Conservation (phyloP, 2,113 vertebrate genomes). For the Equus przewalskii region DNA sequence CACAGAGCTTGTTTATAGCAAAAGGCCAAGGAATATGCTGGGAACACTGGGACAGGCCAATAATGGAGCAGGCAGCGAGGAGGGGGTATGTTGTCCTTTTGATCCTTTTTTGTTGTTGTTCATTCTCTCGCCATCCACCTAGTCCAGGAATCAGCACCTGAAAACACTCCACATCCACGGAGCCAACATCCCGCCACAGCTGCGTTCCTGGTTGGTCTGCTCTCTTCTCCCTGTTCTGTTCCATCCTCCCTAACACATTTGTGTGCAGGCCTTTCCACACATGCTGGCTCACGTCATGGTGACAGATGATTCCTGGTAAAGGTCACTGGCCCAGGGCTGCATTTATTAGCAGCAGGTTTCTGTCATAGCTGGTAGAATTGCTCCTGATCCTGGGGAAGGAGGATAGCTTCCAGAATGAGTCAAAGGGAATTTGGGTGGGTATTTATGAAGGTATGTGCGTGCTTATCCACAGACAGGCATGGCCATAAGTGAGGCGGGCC, state of each 20-base stretch:
- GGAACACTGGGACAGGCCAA: neutral
- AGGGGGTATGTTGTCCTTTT: fast-evolving
- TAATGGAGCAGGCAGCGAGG: neutral
- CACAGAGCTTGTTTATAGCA: neutral
- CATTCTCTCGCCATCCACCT: neutral
- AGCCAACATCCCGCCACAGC: neutral
- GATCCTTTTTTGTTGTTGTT: neutral
- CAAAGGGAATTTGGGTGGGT: neutral
- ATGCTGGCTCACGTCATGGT: neutral
- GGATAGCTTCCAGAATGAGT: neutral
- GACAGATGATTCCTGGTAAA: conserved; percentile 55
- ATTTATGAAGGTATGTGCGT: neutral
- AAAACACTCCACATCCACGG: neutral
- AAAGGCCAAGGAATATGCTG: neutral
- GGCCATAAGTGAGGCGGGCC: too few relatives aligned
- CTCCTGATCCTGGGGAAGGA: conserved; percentile 43
- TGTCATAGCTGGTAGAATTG: conserved; percentile 24
- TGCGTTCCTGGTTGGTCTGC: fast-evolving
- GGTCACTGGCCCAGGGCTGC: conserved; percentile 25
- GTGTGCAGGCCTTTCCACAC: neutral
- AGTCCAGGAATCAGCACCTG: neutral
- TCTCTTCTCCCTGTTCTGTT: neutral
- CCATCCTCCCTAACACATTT: neutral
- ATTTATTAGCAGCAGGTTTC: conserved; percentile 55
- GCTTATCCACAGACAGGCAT: fast-evolving